Base-by-base conservation (phyloP, 2,888 invertebrate genomes). In the Cheiracanthium punctorium region DNA sequence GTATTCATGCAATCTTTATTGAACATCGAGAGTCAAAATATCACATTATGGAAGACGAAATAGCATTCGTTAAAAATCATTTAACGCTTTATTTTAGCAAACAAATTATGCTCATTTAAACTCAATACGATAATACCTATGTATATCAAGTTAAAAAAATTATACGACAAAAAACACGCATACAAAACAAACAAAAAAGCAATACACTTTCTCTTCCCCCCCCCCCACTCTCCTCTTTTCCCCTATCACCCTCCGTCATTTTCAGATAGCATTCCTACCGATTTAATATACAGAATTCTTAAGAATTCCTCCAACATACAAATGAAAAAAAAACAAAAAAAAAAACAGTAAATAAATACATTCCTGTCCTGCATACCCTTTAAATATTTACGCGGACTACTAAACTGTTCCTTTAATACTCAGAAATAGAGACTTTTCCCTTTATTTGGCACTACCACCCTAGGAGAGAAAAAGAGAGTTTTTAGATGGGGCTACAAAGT, bases 301-400 rank as follows among this genome's bases (percentile, higher is more conserved):
- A 48, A 48, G 43, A 58, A 20, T 24, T 24, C 58, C 17, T 24
- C 58, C 58, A 24, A 17, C 43, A 48, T 48, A 48, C 43, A 17
- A 17, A 58, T 17, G 12, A 58, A 58, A 58, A 48, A 48, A 2
- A 17, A 48, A 48, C 8, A 12, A 48, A 48, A 2, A 48, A 12
- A 48, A 48, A 17, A 48, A 48, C 17, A 48, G 17, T 17, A 58
- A 24, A 8, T 17, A 58, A 58, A 58, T 20, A 24, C 24, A 58
- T 58, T 24, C 24, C 58, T 24, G 24, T 58, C 58, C 58, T 58
- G 58, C 64, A 67, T 48, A 58, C 69, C 65, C 24, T 65, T 73
- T 67, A 80, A 80, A 80, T 80, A 80, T 80, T 80, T 80, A 67
- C 65, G 80, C 28, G 43, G 73, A 65, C 73, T 70, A 58, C 70